Conservation (phyloP, 2,888 invertebrate genomes). For the Plagodis pulveraria region DNA sequence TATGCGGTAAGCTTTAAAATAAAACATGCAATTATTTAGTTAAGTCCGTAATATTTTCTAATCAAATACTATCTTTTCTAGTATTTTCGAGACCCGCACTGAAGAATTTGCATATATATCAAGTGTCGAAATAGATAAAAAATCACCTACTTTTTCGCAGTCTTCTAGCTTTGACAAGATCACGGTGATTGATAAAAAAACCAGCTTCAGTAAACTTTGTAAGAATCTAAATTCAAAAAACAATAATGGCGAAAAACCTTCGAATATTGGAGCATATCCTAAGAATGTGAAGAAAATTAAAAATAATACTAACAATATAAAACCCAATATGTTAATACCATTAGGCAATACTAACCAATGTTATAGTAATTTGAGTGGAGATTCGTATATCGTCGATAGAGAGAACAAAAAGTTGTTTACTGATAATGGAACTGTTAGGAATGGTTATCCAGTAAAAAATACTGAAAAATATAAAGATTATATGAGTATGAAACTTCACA, state of each 20-base stretch:
- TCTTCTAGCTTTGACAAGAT: slow-evolving; percentile 68
- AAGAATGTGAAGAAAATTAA: slow-evolving; percentile 27
- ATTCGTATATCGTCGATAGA: background rate
- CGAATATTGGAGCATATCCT: slow-evolving; percentile 20
- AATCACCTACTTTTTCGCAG: slow-evolving; percentile 49
- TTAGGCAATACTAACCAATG: background rate
- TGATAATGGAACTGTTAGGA: background rate
- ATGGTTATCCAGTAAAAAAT: background rate
- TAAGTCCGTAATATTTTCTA: background rate
- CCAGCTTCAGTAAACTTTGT: slow-evolving; percentile 46
- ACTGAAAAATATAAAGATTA: slow-evolving; percentile 8
- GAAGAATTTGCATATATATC: slow-evolving; percentile 71
- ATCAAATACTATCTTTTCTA: slow-evolving; percentile 42
- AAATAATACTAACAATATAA: background rate
- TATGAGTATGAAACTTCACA: background rate
- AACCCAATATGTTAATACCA: slow-evolving; percentile 12
- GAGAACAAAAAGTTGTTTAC: background rate
- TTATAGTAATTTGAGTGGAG: background rate
- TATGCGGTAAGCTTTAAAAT: slow-evolving; percentile 46
- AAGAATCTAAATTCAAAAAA: slow-evolving; percentile 14
- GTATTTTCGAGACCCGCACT: slow-evolving; percentile 66
- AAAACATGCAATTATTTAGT: background rate
- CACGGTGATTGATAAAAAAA: slow-evolving; percentile 67
- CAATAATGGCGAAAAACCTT: slow-evolving; percentile 15
- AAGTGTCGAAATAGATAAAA: slow-evolving; percentile 56